Conservation (phyloP, 2,888 invertebrate genomes). For the Lottia scabra region DNA sequence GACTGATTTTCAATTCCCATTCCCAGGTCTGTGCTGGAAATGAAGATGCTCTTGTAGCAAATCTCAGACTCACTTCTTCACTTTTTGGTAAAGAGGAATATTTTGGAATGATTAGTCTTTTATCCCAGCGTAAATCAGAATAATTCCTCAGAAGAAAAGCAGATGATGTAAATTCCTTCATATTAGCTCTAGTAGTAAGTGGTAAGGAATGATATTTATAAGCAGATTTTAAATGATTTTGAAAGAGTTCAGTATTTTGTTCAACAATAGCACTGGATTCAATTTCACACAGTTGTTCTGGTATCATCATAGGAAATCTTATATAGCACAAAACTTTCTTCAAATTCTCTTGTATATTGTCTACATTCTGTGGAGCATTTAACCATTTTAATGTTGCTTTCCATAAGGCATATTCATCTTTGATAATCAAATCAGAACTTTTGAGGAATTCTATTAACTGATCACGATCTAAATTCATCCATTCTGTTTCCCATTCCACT, state of each 20-base stretch:
- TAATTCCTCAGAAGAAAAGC: constrained; percentile 69
- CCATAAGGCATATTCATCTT: constrained; percentile 70
- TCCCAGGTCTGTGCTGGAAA: constrained; percentile 69
- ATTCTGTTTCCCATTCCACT: constrained; percentile 68
- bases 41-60: constrained; percentile 68
- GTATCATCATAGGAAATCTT: constrained; percentile 96
- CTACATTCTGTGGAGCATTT: constrained; percentile 53
- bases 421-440: constrained; percentile 64
- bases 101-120: constrained; percentile 64
- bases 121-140: constrained; percentile 70
- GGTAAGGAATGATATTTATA: constrained; percentile 70
- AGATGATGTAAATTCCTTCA: constrained; percentile 60
- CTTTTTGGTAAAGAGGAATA: constrained; percentile 53
- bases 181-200: constrained; percentile 60
- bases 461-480: constrained; percentile 66
- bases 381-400: constrained; percentile 67
- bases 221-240: constrained; percentile 66
- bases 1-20: constrained; percentile 69
- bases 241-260: constrained; percentile 68
- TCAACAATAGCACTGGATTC: constrained; percentile 83
- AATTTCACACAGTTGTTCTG: constrained; percentile 86
- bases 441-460: constrained; percentile 69
- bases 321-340: constrained; percentile 84
- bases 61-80: constrained; percentile 62
- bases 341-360: constrained; percentile 75